These are phyloP conservation scores for Laspeyria flexula DNA, from an alignment of 2,888 invertebrate species.

Conservation along the genomic window DNA sequence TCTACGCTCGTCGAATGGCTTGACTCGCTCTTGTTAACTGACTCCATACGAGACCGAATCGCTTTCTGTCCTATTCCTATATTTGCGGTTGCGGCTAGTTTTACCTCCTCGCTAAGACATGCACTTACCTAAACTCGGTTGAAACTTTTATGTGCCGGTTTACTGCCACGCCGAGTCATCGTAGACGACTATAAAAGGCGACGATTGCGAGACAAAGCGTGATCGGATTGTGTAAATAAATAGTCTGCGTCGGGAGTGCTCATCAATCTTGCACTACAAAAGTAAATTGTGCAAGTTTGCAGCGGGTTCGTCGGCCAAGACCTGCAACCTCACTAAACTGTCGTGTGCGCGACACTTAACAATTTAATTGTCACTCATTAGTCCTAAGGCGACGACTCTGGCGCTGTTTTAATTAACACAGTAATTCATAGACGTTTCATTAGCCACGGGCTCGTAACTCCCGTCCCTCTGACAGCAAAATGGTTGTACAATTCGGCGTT, in stretches of 20 bases:
- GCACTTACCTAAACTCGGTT: conserved; percentile 46
- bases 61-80: conserved; percentile 53
- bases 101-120: conserved; percentile 30
- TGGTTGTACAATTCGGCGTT: conserved; percentile 52
- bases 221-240: conserved; percentile 82
- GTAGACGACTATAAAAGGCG: conserved; percentile 73
- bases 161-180: conserved; percentile 65
- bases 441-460: conserved; percentile 51
- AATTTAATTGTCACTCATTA: conserved; percentile 83
- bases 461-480: conserved; percentile 45
- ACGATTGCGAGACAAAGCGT: conserved; percentile 80
- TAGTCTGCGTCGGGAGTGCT: conserved; percentile 75
- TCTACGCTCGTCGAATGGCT: conserved; percentile 61
- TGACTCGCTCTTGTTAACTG: conserved; percentile 59
- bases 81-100: conserved; percentile 46
- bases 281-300: conserved; percentile 78
- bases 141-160: conserved; percentile 71
- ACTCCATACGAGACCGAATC: conserved; percentile 54
- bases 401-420: conserved; percentile 72
- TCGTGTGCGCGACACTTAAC: conserved; percentile 77
- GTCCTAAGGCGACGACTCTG: conserved; percentile 71
- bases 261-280: conserved; percentile 79
- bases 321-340: conserved; percentile 79
- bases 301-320: conserved; percentile 76
- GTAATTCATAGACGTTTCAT: conserved; percentile 74